Base-by-base conservation (phyloP, 1,140 invertebrate genomes). In the Scaptomyza hsui region DNA sequence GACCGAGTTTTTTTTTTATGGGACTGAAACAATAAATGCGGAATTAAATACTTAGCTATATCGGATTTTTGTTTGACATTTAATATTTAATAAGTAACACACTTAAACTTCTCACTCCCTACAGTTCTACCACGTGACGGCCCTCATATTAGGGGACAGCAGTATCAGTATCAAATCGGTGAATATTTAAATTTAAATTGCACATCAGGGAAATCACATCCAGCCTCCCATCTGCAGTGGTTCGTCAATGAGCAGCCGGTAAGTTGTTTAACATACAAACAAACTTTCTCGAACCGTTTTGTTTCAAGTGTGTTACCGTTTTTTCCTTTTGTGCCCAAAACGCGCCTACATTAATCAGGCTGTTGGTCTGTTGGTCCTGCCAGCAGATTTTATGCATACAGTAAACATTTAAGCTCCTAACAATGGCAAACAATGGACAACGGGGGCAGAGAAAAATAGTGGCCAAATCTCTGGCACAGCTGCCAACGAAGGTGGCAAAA, bases 131-230 rank as follows among this genome's bases (percentile, higher is more conserved):
- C 96, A 2, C 93, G 94, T 68, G 95, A 95, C 75, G 95, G 94
- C 15, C 96, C 96, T 3, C 93, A 93, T 86, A 97, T 97, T 92
- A 95, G 94, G 21, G 96, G 96, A 2, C 95, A 95, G 73, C 94
- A 96, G 86, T 93, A 94, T 89, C 94, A 96, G 90, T 95, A 96
- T 89, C 94, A 95, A 91, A 94, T 94, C 78, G 96, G 96, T 26
- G 96, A 97, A 88, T 94, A 94, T 60, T 93, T 97, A 70, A 95
- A 95, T 88, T 92, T 97, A 62, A 97, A 97, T 92, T 97, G 96
- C 90, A 97, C 96, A 15, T 97, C 96, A 18, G 95, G 94, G 32
- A 95, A 94, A 89, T 96, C 96, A 48, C 95, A 95, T 91, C 96
- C 96, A 18, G 94, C 95, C 21, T 95, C 96, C 7, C 92, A 94